Conservation (phyloP, 2,888 invertebrate species). For the Leptinotarsa tumamoca region DNA sequence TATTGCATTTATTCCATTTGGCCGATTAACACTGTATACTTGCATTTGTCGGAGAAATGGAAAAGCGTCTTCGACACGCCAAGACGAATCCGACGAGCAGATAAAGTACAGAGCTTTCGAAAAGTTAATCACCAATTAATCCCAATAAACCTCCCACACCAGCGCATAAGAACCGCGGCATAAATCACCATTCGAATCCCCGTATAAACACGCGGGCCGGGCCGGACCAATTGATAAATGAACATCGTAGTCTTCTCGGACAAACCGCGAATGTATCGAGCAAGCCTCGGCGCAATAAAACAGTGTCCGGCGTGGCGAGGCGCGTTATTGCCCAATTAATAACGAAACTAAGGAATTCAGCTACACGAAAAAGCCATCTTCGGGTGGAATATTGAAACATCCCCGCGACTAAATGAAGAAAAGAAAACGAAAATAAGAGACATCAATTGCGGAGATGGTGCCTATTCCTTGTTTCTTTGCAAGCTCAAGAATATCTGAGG, state of each 20-base stretch:
- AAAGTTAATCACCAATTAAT: conserved; percentile 35
- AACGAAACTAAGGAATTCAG: conserved; percentile 63
- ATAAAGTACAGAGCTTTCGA: conserved; percentile 19
- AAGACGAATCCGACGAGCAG: not conserved
- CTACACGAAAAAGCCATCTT: conserved; percentile 66
- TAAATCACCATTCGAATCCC: conserved; percentile 33
- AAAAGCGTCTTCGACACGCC: not conserved
- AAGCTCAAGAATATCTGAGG: conserved; percentile 43
- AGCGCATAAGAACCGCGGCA: conserved; percentile 24
- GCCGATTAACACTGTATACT: not conserved
- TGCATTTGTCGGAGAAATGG: not conserved
- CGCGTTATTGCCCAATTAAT: conserved; percentile 66
- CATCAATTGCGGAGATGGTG: conserved; percentile 53
- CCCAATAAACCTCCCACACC: conserved; percentile 39
- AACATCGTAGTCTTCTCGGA: conserved; percentile 57
- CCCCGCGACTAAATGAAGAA: conserved; percentile 59
- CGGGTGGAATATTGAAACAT: conserved; percentile 64
- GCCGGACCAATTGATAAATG: conserved; percentile 55
- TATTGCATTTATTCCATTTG: not conserved
- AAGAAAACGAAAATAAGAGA: conserved; percentile 52
- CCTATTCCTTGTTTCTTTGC: conserved; percentile 32
- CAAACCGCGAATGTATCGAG: conserved; percentile 57
- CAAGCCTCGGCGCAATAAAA: conserved; percentile 55
- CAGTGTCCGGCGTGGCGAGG: conserved; percentile 53
- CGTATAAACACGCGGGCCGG: conserved; percentile 20